Percentiles rank a stretch among this genome's conserved stretches.
Conservation (phyloP, 2,113 vertebrate genomes). For the Pithys albifrons region DNA sequence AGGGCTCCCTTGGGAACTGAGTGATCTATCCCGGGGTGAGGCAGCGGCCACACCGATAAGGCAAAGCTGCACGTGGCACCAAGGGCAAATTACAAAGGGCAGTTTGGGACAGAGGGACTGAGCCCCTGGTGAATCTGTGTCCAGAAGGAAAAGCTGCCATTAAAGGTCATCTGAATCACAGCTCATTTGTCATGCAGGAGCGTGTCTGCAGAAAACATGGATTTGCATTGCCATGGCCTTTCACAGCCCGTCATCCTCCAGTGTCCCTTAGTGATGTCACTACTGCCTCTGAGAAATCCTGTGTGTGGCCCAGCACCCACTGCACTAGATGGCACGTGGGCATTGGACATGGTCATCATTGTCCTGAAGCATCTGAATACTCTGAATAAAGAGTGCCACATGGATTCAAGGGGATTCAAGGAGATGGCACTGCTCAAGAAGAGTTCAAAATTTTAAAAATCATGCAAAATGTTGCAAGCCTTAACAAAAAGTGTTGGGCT, state of each 20-base stretch:
- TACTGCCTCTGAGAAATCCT: not conserved
- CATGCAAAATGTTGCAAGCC: not conserved
- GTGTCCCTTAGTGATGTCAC: not conserved
- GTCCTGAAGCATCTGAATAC: not conserved
- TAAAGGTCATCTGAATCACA: not conserved
- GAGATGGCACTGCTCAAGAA: not conserved
- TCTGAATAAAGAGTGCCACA: not conserved
- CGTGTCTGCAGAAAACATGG: not conserved
- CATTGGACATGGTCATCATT: not conserved
- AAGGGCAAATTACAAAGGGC: not conserved
- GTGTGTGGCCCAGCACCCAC: fast-evolving
- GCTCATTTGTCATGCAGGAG: not conserved
- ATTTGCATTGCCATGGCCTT: not conserved
- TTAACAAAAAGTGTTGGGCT: not conserved
- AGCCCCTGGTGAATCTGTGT: fast-evolving
- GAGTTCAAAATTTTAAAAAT: not conserved
- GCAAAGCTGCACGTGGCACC: fast-evolving
- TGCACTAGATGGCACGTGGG: not conserved
- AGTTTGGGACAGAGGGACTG: not conserved
- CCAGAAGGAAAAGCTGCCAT: not conserved
- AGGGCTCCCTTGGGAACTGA: not conserved
- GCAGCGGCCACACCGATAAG: fast-evolving
- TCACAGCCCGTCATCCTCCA: not conserved
- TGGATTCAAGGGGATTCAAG: not conserved
- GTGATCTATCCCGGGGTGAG: not conserved